Evolutionary conservation across 2,888 invertebrate species (phyloP).

Genomic region (Seira ritae): DNA sequence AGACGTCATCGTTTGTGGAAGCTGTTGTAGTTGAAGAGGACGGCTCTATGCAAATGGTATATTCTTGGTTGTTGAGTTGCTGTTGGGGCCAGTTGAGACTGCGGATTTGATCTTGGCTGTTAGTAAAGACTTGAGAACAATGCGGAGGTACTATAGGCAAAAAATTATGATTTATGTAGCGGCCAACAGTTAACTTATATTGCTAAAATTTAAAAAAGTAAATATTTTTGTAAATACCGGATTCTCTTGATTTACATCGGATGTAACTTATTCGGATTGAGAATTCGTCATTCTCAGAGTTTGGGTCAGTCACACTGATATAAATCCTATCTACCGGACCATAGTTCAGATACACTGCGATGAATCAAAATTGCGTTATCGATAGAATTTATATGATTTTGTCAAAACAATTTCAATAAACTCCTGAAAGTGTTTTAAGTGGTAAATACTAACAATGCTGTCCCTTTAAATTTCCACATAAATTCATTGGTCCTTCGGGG

Average conservation of each 20-base stretch:
- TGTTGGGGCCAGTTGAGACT: slow-evolving; percentile 55
- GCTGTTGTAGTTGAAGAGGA: background rate
- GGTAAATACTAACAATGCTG: slow-evolving; percentile 40
- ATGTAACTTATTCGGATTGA: slow-evolving; percentile 41
- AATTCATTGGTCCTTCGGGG: background rate
- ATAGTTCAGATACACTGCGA: slow-evolving; percentile 46
- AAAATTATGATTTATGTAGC: background rate
- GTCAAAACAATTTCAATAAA: background rate
- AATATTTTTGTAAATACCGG: slow-evolving; percentile 21
- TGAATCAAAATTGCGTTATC: no score
- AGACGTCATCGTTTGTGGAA: no score
- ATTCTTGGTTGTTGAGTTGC: slow-evolving; percentile 49
- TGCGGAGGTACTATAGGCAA: slow-evolving; percentile 36
- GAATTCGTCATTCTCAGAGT: background rate
- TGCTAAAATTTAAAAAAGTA: background rate
- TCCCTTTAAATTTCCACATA: slow-evolving; percentile 49
- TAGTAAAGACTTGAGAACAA: slow-evolving; percentile 42
- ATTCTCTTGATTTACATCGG: slow-evolving; percentile 33
- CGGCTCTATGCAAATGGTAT: slow-evolving; percentile 42
- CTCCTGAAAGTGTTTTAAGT: background rate
- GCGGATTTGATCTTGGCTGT: slow-evolving; percentile 1
- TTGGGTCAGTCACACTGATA: slow-evolving; percentile 5
- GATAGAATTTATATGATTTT: background rate
- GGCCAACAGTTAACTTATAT: no score
- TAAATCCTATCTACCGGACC: slow-evolving; percentile 37